phyloP scores from a whole-genome alignment of 2,797 vertebrate genomes.

The Sebastes hopkinsi region DNA sequence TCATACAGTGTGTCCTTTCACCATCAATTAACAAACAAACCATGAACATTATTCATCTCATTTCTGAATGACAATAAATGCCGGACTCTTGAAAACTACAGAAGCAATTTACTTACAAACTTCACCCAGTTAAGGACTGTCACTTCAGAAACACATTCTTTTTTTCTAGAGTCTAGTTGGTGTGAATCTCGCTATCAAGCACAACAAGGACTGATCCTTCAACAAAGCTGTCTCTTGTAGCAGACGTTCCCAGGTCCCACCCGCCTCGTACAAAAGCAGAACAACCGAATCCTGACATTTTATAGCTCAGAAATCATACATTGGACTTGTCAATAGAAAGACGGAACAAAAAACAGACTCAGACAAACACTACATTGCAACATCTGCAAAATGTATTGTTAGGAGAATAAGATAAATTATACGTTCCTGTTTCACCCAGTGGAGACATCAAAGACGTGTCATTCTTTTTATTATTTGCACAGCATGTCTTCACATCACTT shows the following conservation, averaged over 20 bases:
- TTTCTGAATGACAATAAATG: conserved; percentile 66
- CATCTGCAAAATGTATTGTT: conserved; percentile 74
- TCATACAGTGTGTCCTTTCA: conserved; percentile 69
- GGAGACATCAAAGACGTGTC: conserved; percentile 70
- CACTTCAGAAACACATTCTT: conserved; percentile 38
- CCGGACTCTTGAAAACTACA: conserved; percentile 69
- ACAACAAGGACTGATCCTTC: conserved; percentile 31
- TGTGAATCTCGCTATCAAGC: conserved; percentile 50
- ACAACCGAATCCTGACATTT: conserved; percentile 56
- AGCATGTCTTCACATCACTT: conserved; percentile 51
- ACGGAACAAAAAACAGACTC: conserved; percentile 67
- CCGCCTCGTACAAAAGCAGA: conserved; percentile 49
- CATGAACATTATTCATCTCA: conserved; percentile 55
- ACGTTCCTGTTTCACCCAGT: conserved; percentile 86
- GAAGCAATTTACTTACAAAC: conserved; percentile 72
- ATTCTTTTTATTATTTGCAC: conserved; percentile 53
- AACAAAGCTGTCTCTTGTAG: conserved; percentile 10
- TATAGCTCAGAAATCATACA: conserved; percentile 69
- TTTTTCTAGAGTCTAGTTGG: conserved; percentile 32
- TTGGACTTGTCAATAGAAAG: conserved; percentile 69
- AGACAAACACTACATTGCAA: conserved; percentile 78
- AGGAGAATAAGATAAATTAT: conserved; percentile 75
- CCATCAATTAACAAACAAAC: conserved; percentile 59
- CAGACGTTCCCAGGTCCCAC: background rate
- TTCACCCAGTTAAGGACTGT: conserved; percentile 46